Conservation (phyloP, 2,888 invertebrate species). For the Girardia tigrina region DNA sequence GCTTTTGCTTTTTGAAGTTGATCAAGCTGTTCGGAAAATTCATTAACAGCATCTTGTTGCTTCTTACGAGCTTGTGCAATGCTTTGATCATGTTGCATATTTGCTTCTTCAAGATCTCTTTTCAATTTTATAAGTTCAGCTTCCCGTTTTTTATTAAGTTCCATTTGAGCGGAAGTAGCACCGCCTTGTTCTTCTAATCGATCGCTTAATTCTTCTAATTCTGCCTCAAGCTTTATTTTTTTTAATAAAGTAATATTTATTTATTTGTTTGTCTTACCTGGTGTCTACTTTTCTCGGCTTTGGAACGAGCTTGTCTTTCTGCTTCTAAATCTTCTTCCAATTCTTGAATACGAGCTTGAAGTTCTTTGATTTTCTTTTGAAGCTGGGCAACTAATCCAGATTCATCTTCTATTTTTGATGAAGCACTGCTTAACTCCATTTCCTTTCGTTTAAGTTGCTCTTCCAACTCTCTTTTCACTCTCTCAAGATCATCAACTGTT, state of each 20-base stretch:
- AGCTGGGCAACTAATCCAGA: conserved; percentile 87
- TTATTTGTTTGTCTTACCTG: background rate
- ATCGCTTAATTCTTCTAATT: conserved; percentile 50
- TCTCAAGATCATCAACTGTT: conserved; percentile 50
- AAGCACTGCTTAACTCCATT: conserved; percentile 85
- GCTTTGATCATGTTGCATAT: conserved; percentile 80
- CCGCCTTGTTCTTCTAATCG: conserved; percentile 84
- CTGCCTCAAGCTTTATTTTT: background rate
- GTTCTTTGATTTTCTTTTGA: conserved; percentile 98
- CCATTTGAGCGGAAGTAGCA: conserved; percentile 73
- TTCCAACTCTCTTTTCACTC: conserved; percentile 47
- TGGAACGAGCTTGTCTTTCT: conserved; percentile 88
- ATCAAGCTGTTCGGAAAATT: conserved; percentile 99
- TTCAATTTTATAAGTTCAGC: conserved; percentile 94
- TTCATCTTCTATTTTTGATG: conserved; percentile 89
- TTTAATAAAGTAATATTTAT: no score
- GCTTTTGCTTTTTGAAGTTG: conserved; percentile 98
- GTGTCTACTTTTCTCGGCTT: conserved; percentile 51
- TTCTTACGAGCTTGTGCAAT: conserved; percentile 86
- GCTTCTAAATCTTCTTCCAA: conserved; percentile 98
- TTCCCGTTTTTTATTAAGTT: conserved; percentile 77
- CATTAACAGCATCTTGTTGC: conserved; percentile 96
- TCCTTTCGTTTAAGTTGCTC: conserved; percentile 63
- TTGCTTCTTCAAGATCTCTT: conserved; percentile 87
- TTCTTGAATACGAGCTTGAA: conserved; percentile 90